Evolutionary conservation across 2,888 invertebrate species (phyloP).

Genomic region (Metallyticus violacea): DNA sequence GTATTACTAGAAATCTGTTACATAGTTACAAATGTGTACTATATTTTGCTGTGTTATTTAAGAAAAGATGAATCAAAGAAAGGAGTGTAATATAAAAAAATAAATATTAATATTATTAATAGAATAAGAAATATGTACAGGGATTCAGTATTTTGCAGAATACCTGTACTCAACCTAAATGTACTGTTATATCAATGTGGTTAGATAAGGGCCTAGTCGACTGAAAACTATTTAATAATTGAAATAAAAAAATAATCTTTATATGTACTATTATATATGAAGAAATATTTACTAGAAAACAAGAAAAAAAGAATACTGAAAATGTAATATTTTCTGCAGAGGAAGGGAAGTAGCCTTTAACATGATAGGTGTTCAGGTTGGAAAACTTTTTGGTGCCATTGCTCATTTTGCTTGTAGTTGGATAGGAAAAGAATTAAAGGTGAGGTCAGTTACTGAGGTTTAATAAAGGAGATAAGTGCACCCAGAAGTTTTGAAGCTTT

Average conservation of each 20-base stretch:
- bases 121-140: neutral
- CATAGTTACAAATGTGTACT: neutral
- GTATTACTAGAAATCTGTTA: neutral
- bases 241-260: neutral
- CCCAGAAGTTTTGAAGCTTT: neutral
- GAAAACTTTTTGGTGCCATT: neutral
- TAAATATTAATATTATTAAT: neutral
- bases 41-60: neutral
- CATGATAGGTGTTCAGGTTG: neutral
- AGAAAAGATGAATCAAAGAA: neutral
- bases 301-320: neutral
- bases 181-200: neutral
- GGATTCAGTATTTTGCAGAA: neutral
- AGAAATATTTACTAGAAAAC: neutral
- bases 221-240: neutral
- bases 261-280: neutral
- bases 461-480: neutral
- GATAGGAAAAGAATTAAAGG: neutral
- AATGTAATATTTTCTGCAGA: neutral
- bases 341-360: neutral
- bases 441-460: no score
- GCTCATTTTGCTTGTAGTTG: neutral
- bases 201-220: neutral
- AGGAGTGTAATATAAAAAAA: neutral
- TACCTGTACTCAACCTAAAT: neutral